Conservation (phyloP, 2,113 vertebrate genomes). For the Prinia subflava region DNA sequence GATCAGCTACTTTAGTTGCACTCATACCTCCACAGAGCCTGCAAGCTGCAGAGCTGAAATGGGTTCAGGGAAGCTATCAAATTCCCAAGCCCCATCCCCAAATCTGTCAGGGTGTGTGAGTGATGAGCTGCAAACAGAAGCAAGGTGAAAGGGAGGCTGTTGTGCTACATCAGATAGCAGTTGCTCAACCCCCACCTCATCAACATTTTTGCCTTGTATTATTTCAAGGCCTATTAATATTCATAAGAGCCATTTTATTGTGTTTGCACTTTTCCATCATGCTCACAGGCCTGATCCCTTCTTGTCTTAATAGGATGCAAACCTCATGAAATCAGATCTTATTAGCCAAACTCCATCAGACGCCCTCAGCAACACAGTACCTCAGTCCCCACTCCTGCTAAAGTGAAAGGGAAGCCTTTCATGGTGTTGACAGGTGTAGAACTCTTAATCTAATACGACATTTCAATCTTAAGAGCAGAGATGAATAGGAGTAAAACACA, state of each 20-base stretch:
- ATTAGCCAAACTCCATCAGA: constrained; percentile 68
- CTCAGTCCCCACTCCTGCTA: neutral
- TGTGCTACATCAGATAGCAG: neutral
- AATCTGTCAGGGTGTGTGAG: neutral
- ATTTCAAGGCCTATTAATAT: constrained; percentile 72
- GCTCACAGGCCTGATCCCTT: constrained; percentile 33
- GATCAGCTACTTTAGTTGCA: neutral
- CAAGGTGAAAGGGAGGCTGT: neutral
- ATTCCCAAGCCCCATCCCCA: neutral
- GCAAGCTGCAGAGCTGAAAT: neutral
- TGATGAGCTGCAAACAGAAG: neutral
- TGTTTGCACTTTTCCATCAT: constrained; percentile 70
- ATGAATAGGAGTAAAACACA: neutral
- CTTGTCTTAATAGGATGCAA: constrained; percentile 66
- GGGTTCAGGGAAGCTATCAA: neutral
- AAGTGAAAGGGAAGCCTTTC: constrained; percentile 42
- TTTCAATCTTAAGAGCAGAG: constrained; percentile 43
- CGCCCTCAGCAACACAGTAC: neutral
- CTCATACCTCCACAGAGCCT: neutral
- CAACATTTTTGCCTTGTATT: constrained; percentile 48
- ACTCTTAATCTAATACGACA: constrained; percentile 67
- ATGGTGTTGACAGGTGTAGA: constrained; percentile 42
- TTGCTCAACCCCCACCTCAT: neutral
- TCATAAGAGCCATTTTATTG: constrained; percentile 63
- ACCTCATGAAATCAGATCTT: constrained; percentile 71